Evolutionary conservation across 2,888 invertebrate genomes (phyloP), one percentile per base, ranked within the genome.

Genomic region (Euspilapteryx auroguttella): DNA sequence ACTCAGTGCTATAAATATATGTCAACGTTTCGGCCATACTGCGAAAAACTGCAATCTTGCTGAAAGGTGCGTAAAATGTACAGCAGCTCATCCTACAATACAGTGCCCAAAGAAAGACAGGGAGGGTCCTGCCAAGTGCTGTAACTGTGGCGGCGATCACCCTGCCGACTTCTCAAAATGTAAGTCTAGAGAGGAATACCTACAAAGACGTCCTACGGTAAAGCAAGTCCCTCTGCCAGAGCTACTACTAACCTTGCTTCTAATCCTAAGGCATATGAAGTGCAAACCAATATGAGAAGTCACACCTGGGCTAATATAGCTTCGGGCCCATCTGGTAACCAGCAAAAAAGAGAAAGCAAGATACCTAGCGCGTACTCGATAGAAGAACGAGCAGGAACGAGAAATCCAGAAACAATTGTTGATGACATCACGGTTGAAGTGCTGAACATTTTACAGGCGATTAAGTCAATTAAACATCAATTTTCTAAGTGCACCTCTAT

Each of bases 11-110:
- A 13, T 25, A 21, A 31, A n/a, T n/a, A n/a, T n/a, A 12, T 33
- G 31, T 22, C 31, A 30, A 9, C 13, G 26, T 6, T 33, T 33
- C 29, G 33, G 33, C 2, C 29, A 33, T 24, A 28, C 33, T 3
- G 28, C 33, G 1, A 22, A 14, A 8, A 33, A 33, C 21, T 33
- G 31, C 25, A 31, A 32, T 14, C 24, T 25, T 20, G 15, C 17
- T 6, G 25, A 29, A 1, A 17, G 31, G 8, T 34, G 32, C 10
- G 34, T 32, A 3, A 32, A 34, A 14, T 33, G 28, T 10, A 21
- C 30, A 8, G 14, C 8, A 21, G 14, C 11, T n/a, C 32, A 32
- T 15, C 21, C 25, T 13, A 28, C 32, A 1, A 25, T 17, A 14
- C 24, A 32, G 7, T 32, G 32, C 20, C 23, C 24, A 4, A 31